Evolutionary conservation across 2,888 invertebrate genomes (phyloP), one percentile per base, ranked within the genome.

Genomic region (Pristionchus fissidentatus): DNA sequence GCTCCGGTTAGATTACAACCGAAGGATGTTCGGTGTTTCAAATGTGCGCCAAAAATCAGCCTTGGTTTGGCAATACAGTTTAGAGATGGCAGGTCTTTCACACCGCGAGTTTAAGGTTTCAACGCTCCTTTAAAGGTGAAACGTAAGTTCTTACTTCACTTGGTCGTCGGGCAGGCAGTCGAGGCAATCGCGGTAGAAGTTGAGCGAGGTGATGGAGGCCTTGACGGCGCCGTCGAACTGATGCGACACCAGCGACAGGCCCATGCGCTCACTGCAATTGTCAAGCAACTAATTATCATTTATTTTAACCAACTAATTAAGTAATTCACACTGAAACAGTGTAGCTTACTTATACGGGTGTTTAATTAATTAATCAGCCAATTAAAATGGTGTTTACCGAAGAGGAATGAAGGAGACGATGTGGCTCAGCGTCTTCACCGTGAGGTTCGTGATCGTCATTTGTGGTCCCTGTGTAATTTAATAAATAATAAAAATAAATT

Each of bases 321-420:
- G 10, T 46, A 75, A 26, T n/a, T 3, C 41, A 62, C 3, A 8
- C n/a, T 26, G n/a, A 75, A 46, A 75, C n/a, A n/a, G n/a, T 49
- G 52, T 49, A 49, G 10, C 52, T 49, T 49, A 49, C 10, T 15
- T 49, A 87, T 52, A 32, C 88, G n/a, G n/a, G n/a, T n/a, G 22
- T 57, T 26, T 26, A 5, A 22, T 80, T 19, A 87, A 86, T 81
- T 46, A 81, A 82, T 73, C 22, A 73, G 35, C 8, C 43, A 3
- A 82, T 55, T 22, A 77, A 19, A 32, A 83, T 55, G 32, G 49
- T 38, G 66, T 29, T 35, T 19, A 85, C 85, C 85, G 83, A 84
- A 88, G 55, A 4, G 88, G 87, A 32, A 88, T 84, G 46, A 78
- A 83, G n/a, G 81, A 57, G 13, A 87, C 62, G 43, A 88, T 84